Conservation (phyloP, 2,797 vertebrate species). For the Lutjanus argentimaculatus region DNA sequence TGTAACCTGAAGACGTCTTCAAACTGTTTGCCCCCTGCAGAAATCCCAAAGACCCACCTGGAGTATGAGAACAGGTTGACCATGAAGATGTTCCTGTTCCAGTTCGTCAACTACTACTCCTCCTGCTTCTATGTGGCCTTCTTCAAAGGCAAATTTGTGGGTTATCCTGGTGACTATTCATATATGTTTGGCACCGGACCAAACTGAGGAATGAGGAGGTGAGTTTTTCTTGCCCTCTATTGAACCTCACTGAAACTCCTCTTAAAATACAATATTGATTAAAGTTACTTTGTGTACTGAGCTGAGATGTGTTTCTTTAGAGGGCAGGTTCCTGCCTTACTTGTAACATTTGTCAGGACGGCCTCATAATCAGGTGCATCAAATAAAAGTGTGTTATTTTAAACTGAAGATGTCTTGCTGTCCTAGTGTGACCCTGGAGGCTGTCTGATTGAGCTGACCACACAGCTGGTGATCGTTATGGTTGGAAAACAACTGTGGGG, state of each 20-base stretch:
- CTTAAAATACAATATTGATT: background rate
- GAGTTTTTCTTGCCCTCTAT: slow-evolving; percentile 13
- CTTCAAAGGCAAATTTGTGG: slow-evolving; percentile 98
- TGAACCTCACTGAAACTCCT: no score
- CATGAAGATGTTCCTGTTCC: slow-evolving; percentile 99
- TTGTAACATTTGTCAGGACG: background rate
- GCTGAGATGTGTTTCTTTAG: background rate
- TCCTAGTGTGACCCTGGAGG: slow-evolving; percentile 94
- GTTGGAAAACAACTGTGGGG: slow-evolving; percentile 95
- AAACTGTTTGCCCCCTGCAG: slow-evolving; percentile 76
- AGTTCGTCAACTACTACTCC: slow-evolving; percentile 99
- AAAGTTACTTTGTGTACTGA: background rate
- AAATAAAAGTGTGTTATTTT: slow-evolving; percentile 15
- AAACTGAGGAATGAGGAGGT: slow-evolving; percentile 95
- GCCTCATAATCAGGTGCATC: background rate
- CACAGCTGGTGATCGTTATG: slow-evolving; percentile 97
- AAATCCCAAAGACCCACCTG: slow-evolving; percentile 96
- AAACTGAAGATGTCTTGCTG: background rate
- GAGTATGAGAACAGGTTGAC: slow-evolving; percentile 98
- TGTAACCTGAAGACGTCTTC: background rate
- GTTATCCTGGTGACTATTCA: slow-evolving; percentile 90
- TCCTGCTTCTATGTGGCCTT: slow-evolving; percentile 99
- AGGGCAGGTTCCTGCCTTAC: background rate
- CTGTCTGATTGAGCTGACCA: slow-evolving; percentile 96
- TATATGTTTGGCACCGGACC: slow-evolving; percentile 90